Evolutionary conservation across 2,888 invertebrate species (phyloP), one percentile per base, ranked within the genome.

Genomic region (Aporophyla nigra): DNA sequence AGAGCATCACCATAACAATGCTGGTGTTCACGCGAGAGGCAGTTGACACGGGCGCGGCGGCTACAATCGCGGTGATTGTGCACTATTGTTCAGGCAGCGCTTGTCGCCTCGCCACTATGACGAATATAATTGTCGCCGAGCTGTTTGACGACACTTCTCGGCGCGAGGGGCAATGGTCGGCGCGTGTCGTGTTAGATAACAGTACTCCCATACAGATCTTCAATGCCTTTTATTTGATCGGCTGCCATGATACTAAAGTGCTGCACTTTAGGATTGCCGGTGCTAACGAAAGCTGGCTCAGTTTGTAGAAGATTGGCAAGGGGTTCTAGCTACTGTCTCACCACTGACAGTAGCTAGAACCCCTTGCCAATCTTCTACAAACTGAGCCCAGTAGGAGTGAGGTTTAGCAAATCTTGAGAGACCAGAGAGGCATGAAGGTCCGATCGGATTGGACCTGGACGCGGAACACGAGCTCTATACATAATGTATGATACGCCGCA

Each of bases 1-100:
- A 86, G 87, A 92, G 88, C 90, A 95, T 95, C 94, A 95, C 93
- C 95, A 96, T 95, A 94, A 96, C 96, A 96, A 96, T 95, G 90
- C 91, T 90, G 87, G 89, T 90, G 91, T 93, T 92, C 93, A 93
- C 91, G 92, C 92, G 91, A 92, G 94, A 95, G 94, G 93, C 95
- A 92, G 95, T 94, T 93, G 96, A 94, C 96, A 94, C 93, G 90
- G 90, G 90, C 92, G 86, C 89, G 90, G 86, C 89, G 87, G 85
- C 90, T 49, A 94, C 94, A 94, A 92, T 93, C 93, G 93, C 92
- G 87, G 91, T 92, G 94, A 94, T 95, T 95, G 95, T 94, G 91
- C 91, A 92, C 94, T 94, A 95, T 96, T 96, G 96, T 96, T 94
- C 91, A 92, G 89, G 87, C 90, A 89, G 88, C 85, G 89, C 83